phyloP scores from a whole-genome alignment of 2,888 invertebrate species.

The Tryphoninae sp. region DNA sequence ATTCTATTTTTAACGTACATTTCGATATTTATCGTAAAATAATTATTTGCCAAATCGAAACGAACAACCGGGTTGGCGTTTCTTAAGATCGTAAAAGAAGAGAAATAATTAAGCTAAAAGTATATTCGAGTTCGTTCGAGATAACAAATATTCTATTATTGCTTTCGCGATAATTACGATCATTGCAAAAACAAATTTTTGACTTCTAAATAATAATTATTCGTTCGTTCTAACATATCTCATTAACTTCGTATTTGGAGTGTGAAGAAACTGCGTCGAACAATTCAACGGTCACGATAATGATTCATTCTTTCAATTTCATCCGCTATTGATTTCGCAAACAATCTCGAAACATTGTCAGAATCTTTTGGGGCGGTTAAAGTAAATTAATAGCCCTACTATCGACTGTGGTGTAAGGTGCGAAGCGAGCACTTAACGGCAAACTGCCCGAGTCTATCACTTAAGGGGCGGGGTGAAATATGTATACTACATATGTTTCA shows the following conservation, averaged over 20 bases:
- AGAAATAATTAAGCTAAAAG: too few relatives aligned
- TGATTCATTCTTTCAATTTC: background rate
- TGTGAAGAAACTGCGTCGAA: too few relatives aligned
- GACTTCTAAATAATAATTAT: too few relatives aligned
- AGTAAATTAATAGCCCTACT: slow-evolving; percentile 80
- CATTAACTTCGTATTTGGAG: too few relatives aligned
- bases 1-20: background rate
- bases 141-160: too few relatives aligned
- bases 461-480: slow-evolving; percentile 68
- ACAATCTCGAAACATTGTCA: background rate
- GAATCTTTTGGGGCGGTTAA: slow-evolving; percentile 35
- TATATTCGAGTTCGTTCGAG: too few relatives aligned
- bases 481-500: slow-evolving; percentile 10
- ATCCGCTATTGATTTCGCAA: background rate
- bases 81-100: too few relatives aligned
- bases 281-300: background rate
- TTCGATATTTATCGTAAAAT: background rate
- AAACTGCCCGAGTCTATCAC: slow-evolving; percentile 73
- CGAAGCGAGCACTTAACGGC: slow-evolving; percentile 80
- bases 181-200: too few relatives aligned
- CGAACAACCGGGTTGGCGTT: background rate
- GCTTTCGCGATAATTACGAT: too few relatives aligned
- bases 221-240: too few relatives aligned
- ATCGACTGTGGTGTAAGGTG: slow-evolving; percentile 73
- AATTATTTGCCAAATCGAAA: background rate